Evolutionary conservation across 2,888 invertebrate species (phyloP).

Genomic region (Ectropis crepuscularia): DNA sequence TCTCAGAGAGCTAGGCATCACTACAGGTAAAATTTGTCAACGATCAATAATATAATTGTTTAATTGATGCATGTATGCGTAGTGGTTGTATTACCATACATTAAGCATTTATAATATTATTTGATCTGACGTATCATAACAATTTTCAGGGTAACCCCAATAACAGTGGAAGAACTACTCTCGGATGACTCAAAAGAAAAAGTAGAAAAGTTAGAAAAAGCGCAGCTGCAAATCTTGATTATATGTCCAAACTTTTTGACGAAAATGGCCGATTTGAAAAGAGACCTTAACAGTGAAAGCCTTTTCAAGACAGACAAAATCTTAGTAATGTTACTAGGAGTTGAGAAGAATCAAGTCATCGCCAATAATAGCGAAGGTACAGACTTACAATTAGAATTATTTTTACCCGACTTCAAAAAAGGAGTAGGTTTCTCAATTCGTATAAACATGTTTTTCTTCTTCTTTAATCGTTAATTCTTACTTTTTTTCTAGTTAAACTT

Average conservation of each 20-base stretch:
- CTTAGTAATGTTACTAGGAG: conserved; percentile 92
- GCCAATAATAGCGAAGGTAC: conserved; percentile 88
- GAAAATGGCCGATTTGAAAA: conserved; percentile 83
- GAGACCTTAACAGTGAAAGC: conserved; percentile 81
- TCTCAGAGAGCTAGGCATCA: conserved; percentile 91
- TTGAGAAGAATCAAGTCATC: conserved; percentile 89
- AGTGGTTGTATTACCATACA: too few species aligned
- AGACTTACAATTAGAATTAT: not conserved
- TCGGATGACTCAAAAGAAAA: conserved; percentile 79
- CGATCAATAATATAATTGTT: too few species aligned
- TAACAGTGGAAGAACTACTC: conserved; percentile 89
- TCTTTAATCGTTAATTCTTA: too few species aligned
- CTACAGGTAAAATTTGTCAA: conserved; percentile 85
- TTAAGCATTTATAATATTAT: too few species aligned
- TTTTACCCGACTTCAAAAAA: too few species aligned
- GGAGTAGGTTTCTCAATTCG: too few species aligned
- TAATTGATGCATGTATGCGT: too few species aligned
- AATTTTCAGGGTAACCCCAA: conserved; percentile 87
- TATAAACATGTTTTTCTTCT: too few species aligned
- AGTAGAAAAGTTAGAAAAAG: conserved; percentile 84
- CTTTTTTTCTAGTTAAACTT: too few species aligned
- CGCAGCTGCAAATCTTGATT: conserved; percentile 92
- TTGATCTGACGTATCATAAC: not conserved
- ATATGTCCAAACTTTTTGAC: conserved; percentile 91
- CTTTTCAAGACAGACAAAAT: conserved; percentile 89